Percentiles rank a stretch among this genome's conserved stretches.
phyloP scores from a whole-genome alignment of 2,113 vertebrate species.

The Crocuta crocuta region DNA sequence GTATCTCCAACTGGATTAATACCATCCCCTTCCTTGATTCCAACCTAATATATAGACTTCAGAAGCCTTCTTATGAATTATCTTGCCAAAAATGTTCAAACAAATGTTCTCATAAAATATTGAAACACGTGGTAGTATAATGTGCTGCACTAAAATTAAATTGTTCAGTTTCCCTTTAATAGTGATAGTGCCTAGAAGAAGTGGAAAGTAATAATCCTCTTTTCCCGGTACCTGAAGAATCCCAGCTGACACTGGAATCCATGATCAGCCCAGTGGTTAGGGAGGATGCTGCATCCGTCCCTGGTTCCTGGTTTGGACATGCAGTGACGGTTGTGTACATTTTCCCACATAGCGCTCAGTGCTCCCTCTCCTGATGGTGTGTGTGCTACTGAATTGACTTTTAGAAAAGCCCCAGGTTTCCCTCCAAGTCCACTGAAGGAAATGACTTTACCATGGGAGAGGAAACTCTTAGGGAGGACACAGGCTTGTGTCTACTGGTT shows the following conservation, averaged over 20 bases:
- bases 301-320: background rate
- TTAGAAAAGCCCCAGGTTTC: background rate
- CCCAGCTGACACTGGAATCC: constrained; percentile 37
- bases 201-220: background rate
- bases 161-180: constrained; percentile 42
- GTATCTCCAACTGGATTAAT: background rate
- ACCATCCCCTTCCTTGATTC: constrained; percentile 2
- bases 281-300: background rate
- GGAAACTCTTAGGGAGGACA: background rate
- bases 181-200: background rate
- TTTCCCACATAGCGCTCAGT: constrained; percentile 43
- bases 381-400: background rate
- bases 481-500: background rate
- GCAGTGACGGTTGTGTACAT: background rate
- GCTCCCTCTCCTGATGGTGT: background rate
- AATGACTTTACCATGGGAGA: background rate
- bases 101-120: constrained; percentile 63
- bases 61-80: constrained; percentile 37
- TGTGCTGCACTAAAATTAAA: constrained; percentile 46
- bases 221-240: constrained; percentile 35
- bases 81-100: constrained; percentile 52
- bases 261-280: background rate
- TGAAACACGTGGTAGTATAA: constrained; percentile 37
- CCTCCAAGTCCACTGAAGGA: background rate
- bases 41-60: background rate